These are phyloP conservation scores for Phrynocephalus guinanensis DNA, from an alignment of 2,797 vertebrate genomes.

Conservation along the genomic window DNA sequence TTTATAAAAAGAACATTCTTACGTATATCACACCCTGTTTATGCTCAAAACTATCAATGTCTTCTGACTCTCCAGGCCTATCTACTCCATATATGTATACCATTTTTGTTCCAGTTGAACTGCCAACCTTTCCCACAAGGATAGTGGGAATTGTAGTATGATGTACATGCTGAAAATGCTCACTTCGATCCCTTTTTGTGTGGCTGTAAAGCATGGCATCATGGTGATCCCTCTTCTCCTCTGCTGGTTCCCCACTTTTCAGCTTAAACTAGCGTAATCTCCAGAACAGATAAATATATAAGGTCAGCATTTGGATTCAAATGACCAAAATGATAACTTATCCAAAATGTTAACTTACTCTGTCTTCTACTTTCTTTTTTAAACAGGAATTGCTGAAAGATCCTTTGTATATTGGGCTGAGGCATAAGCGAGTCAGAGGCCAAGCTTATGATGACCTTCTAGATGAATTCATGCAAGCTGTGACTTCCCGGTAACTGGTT, in stretches of 20 bases:
- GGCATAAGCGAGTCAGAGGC: conserved; percentile 91
- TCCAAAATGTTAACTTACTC: neutral
- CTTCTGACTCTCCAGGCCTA: conserved; percentile 32
- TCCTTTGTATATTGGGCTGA: conserved; percentile 95
- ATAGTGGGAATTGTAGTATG: neutral
- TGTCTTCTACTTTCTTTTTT: conserved; percentile 32
- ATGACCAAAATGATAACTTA: conserved; percentile 25
- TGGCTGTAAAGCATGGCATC: too few species aligned
- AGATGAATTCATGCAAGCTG: conserved; percentile 97
- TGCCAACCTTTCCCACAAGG: neutral
- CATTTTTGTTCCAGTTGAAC: neutral
- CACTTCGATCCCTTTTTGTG: neutral
- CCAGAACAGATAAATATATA: neutral
- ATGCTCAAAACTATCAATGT: conserved; percentile 52
- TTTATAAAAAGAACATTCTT: conserved; percentile 23
- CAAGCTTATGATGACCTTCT: conserved; percentile 91
- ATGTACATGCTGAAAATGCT: neutral
- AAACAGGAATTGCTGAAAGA: conserved; percentile 89
- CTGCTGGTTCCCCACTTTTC: neutral
- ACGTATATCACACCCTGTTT: conserved; percentile 50
- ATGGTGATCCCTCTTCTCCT: neutral
- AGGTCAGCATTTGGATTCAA: conserved; percentile 13
- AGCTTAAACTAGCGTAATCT: neutral
- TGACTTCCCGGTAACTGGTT: conserved; percentile 88
- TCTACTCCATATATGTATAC: neutral